These are phyloP conservation scores for Brachypterus glaber DNA, from an alignment of 2,888 invertebrate genomes.

Conservation along the genomic window DNA sequence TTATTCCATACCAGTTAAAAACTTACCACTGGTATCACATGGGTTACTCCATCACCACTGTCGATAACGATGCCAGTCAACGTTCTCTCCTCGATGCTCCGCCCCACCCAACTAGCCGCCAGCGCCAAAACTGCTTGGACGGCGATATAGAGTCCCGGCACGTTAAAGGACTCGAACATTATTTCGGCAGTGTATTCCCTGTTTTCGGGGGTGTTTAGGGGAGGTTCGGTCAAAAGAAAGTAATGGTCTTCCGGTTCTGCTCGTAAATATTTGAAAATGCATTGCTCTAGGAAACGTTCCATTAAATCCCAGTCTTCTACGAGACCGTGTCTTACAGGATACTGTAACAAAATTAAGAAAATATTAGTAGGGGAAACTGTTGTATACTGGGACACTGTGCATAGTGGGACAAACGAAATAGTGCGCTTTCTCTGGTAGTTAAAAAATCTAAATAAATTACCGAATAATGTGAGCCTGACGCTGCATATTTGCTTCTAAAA, in stretches of 20 bases:
- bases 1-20: too few species aligned
- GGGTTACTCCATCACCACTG: slow-evolving; percentile 99
- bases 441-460: too few species aligned
- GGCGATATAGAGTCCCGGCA: slow-evolving; percentile 97
- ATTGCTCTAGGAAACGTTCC: slow-evolving; percentile 98
- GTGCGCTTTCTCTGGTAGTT: too few species aligned
- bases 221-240: slow-evolving; percentile 96
- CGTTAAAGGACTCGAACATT: slow-evolving; percentile 99
- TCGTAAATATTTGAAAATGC: slow-evolving; percentile 96
- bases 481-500: too few species aligned
- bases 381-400: too few species aligned
- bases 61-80: slow-evolving; percentile 97
- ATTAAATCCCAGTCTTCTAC: slow-evolving; percentile 99
- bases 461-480: too few species aligned
- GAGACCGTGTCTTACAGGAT: slow-evolving; percentile 97
- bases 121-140: slow-evolving; percentile 97
- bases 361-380: too few species aligned
- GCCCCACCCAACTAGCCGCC: slow-evolving; percentile 96
- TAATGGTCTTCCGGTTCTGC: slow-evolving; percentile 99
- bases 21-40: slow-evolving; percentile 94
- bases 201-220: slow-evolving; percentile 98
- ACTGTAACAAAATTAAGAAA: slow-evolving; percentile 56
- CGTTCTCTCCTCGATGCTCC: slow-evolving; percentile 80
- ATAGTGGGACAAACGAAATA: too few species aligned
- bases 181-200: slow-evolving; percentile 94